Conservation (phyloP, 30 jellyfish, hydroid and myxozoan species). For the Pelagia noctiluca region DNA sequence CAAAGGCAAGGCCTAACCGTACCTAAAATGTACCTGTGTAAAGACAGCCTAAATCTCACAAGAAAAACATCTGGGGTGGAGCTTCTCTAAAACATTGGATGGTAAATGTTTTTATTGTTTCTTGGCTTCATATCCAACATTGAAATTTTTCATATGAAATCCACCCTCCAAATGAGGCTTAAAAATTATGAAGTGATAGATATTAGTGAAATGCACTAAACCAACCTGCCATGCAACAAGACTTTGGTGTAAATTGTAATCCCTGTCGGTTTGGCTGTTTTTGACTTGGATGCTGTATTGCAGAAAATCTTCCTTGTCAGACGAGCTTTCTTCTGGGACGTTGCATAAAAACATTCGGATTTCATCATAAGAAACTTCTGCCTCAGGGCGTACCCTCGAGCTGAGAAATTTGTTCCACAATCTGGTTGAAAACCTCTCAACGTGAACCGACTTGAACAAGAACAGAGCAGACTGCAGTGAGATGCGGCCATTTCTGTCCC, state of each 20-base stretch:
- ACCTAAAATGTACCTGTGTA: no score
- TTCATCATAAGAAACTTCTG: slow-evolving; percentile 83
- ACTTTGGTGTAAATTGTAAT: slow-evolving; percentile 56
- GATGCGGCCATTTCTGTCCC: slow-evolving; percentile 80
- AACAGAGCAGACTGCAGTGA: slow-evolving; percentile 85
- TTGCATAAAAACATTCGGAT: slow-evolving; percentile 73
- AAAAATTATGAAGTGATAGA: no score
- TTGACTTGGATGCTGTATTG: slow-evolving; percentile 43
- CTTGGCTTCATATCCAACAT: no score
- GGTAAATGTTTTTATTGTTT: no score
- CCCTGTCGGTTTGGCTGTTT: slow-evolving; percentile 63
- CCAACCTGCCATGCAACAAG: slow-evolving; percentile 79
- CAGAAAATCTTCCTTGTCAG: slow-evolving; percentile 67
- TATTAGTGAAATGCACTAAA: no score
- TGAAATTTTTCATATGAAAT: no score
- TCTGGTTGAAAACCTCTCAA: slow-evolving; percentile 60
- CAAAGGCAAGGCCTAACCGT: no score
- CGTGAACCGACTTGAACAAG: slow-evolving; percentile 86
- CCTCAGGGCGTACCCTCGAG: slow-evolving; percentile 76
- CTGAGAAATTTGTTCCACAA: slow-evolving; percentile 84
- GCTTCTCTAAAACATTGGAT: no score
- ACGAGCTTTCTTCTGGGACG: slow-evolving; percentile 67
- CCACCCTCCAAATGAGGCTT: no score
- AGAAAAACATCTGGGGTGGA: no score
- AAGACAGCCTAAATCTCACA: no score